A percentile compares a stretch with the other conserved stretches of the same genome.
phyloP scores from a whole-genome alignment of 2,113 vertebrate genomes.

The Ceratotherium simum region DNA sequence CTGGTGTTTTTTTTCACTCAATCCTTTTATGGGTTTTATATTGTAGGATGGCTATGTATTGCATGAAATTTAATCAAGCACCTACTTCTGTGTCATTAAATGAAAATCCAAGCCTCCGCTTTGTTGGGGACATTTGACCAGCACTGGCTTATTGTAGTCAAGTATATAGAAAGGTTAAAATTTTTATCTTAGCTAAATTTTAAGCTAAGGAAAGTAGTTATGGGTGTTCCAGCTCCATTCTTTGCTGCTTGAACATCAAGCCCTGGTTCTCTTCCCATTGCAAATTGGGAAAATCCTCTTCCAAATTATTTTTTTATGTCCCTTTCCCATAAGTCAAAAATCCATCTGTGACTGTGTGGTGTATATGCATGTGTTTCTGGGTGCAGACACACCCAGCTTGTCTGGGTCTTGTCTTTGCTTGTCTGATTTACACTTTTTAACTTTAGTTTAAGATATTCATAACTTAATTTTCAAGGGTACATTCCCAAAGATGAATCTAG shows the following conservation, averaged over 20 bases:
- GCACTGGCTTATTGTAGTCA: background rate
- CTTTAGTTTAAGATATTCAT: background rate
- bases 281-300: background rate
- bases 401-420: too few species aligned
- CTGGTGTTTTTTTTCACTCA: background rate
- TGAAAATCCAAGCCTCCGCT: conserved; percentile 21
- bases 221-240: background rate
- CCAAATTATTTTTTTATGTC: background rate
- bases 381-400: background rate
- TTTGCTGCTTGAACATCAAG: background rate
- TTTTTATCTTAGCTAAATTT: background rate
- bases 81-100: conserved; percentile 43
- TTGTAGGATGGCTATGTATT: background rate
- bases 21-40: background rate
- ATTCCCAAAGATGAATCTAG: background rate
- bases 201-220: background rate
- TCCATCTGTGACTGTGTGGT: background rate
- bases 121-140: conserved; percentile 35
- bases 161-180: background rate
- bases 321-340: background rate
- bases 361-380: background rate
- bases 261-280: background rate
- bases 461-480: background rate
- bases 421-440: background rate
- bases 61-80: conserved; percentile 66